Conservation (phyloP, 2,113 vertebrate species). For the Coptodon rendalli region DNA sequence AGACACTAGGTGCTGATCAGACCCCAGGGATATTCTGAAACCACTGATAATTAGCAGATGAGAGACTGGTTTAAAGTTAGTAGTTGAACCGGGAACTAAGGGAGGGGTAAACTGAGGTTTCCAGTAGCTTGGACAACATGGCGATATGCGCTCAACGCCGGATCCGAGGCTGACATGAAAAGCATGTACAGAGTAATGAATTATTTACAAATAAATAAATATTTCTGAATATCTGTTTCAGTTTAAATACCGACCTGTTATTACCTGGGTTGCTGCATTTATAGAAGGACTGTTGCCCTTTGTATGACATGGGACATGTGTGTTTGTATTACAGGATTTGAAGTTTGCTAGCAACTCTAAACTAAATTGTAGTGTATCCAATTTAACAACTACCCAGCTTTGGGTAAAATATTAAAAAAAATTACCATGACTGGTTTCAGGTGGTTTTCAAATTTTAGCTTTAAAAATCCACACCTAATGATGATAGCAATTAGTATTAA, state of each 20-base stretch:
- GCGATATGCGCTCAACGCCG: rapidly evolving
- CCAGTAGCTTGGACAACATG: background rate
- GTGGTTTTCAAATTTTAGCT: background rate
- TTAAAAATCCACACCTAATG: background rate
- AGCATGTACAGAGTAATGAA: background rate
- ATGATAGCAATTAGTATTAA: background rate
- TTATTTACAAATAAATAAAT: background rate
- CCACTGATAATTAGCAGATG: background rate
- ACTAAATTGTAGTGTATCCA: background rate
- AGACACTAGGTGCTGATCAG: background rate
- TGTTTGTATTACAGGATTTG: background rate
- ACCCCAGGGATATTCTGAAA: background rate
- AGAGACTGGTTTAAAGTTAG: background rate
- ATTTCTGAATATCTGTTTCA: background rate
- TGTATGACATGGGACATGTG: rapidly evolving
- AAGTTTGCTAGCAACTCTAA: background rate
- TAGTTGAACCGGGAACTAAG: background rate
- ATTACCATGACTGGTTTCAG: background rate
- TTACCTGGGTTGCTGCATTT: background rate
- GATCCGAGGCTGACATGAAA: rapidly evolving
- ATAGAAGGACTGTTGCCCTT: background rate
- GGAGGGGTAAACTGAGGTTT: background rate
- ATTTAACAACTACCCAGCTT: background rate
- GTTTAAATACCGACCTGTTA: background rate
- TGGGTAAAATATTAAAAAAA: rapidly evolving